phyloP scores from a whole-genome alignment of 2,797 vertebrate species.

The Urocyon cinereoargenteus region DNA sequence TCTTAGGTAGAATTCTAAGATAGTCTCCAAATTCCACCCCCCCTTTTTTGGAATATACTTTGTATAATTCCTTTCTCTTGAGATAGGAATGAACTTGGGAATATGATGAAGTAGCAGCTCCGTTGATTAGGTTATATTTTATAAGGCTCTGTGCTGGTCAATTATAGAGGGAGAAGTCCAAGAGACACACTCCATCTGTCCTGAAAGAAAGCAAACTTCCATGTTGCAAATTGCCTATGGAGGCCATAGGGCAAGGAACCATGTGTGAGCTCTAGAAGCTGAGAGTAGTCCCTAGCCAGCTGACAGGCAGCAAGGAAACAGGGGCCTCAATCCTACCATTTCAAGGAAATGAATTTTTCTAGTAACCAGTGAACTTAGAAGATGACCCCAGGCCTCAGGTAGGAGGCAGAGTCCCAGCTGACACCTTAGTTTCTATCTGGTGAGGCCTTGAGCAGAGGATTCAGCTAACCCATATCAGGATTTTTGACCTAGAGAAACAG shows the following conservation, averaged over 20 bases:
- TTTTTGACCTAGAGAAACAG: not conserved
- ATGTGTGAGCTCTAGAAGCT: not conserved
- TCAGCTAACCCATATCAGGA: not conserved
- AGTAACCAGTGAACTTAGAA: not conserved
- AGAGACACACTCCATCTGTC: not conserved
- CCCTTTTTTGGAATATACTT: not conserved
- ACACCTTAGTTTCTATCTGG: not conserved
- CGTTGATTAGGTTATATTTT: not conserved
- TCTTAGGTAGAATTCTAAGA: not conserved
- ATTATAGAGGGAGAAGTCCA: not conserved
- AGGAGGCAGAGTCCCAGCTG: not conserved
- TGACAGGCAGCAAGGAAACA: not conserved
- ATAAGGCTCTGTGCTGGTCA: not conserved
- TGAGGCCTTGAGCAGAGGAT: not conserved
- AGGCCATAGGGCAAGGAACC: accelerated
- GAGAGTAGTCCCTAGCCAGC: not conserved
- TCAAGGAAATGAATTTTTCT: not conserved
- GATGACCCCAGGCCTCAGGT: not conserved
- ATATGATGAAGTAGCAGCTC: not conserved
- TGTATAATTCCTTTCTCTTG: not conserved
- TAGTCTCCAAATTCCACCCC: not conserved
- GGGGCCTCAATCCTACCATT: not conserved
- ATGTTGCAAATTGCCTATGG: not conserved
- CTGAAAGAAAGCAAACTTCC: not conserved
- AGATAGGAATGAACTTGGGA: not conserved